phyloP scores from a whole-genome alignment of 2,888 invertebrate genomes.

The Molorchus minor region DNA sequence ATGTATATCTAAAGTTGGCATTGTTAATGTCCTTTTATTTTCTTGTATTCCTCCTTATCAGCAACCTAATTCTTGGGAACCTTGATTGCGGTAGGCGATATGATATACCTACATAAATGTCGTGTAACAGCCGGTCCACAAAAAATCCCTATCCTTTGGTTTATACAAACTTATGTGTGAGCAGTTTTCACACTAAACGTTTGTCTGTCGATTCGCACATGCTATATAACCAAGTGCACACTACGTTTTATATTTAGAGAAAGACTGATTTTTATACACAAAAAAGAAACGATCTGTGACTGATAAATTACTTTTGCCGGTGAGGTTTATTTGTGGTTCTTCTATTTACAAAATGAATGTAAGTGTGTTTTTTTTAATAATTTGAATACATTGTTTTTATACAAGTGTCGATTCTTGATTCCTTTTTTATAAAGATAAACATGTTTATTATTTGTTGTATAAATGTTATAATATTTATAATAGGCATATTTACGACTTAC shows the following conservation, averaged over 20 bases:
- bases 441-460: no score
- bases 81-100: no score
- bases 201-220: background rate
- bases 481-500: no score
- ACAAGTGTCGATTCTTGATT: no score
- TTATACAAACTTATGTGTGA: background rate
- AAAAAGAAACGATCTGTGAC: constrained; percentile 19
- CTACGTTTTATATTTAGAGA: constrained; percentile 5
- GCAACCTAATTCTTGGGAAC: no score
- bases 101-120: background rate
- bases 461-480: no score
- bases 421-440: no score
- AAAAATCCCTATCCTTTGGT: constrained; percentile 11
- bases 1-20: no score
- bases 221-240: constrained; percentile 16
- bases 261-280: constrained; percentile 22
- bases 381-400: no score
- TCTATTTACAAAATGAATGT: constrained; percentile 1
- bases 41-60: no score
- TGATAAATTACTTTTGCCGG: background rate
- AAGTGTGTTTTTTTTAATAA: background rate
- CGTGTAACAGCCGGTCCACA: background rate
- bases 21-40: no score
- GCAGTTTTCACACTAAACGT: constrained; percentile 1
- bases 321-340: background rate